Evolutionary conservation across 2,888 invertebrate species (phyloP), one percentile per base, ranked within the genome.

Genomic region (Melipona bicolor): DNA sequence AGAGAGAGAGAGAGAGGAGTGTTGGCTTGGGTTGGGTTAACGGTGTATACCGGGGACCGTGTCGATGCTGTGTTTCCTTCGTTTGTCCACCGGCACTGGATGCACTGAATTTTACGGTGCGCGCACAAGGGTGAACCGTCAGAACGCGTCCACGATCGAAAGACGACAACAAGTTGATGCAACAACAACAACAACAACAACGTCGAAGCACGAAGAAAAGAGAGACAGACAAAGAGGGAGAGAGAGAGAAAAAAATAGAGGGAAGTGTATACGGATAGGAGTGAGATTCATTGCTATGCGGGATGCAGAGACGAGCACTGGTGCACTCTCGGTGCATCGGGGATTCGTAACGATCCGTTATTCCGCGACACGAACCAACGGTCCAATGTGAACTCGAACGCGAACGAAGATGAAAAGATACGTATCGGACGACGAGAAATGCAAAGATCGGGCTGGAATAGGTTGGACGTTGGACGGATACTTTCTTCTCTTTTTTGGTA

Each of bases 11-110:
- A 73, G 59, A 2, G 4, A 32, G 24, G 24, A 77, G 72, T 15
- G 78, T 68, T 77, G 76, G 70, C 61, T 74, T 77, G 79, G 83
- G 81, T 82, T 81, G 72, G 81, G 68, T 89, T 88, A 88, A 88
- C 88, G 87, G 89, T 87, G 81, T 70, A 84, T 59, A 72, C 73
- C 70, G 64, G 49, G 69, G 80, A 83, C 77, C 83, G 77, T 84
- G 89, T 83, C 89, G 74, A 65, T 59, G 89, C 64, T 79, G 62
- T 43, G 43, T 43, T 73, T 82, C 82, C 82, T 88, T 84, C 79
- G 82, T 79, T 82, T 80, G 77, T 87, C 77, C 83, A 43, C 61
- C 59, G 32, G 74, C 71, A 43, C 82, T 79, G 69, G 72, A 84
- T 74, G 64, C 71, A 79, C 73, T 27, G 64, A 61, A 77, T 83